Conservation (phyloP, 2,888 invertebrate genomes). For the Ariolimax columbianus region DNA sequence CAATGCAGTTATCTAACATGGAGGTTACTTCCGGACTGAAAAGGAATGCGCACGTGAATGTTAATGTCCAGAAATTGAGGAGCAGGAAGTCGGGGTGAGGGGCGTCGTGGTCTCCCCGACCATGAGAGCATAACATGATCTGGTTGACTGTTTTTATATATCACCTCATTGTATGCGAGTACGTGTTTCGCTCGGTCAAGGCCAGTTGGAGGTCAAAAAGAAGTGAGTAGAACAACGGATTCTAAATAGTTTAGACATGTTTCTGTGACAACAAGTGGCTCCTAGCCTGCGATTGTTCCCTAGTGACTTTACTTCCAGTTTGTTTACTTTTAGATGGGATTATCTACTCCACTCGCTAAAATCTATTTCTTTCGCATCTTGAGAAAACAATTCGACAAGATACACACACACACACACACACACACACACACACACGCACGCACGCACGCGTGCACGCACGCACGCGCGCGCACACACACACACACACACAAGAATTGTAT, state of each 20-base stretch:
- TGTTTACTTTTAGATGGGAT: too few relatives aligned
- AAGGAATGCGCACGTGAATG: neutral
- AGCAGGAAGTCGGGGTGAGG: neutral
- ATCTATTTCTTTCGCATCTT: too few relatives aligned
- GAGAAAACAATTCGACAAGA: too few relatives aligned
- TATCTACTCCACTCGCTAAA: too few relatives aligned
- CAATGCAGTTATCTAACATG: neutral
- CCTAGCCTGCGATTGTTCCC: too few relatives aligned
- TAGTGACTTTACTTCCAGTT: too few relatives aligned
- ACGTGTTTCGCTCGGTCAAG: slow-evolving; percentile 44
- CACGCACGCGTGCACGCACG: neutral
- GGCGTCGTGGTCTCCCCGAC: neutral
- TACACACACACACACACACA: neutral
- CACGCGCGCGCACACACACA: neutral
- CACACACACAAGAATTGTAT: neutral
- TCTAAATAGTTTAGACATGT: too few relatives aligned
- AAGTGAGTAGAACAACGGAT: slow-evolving; percentile 41
- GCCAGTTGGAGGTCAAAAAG: slow-evolving; percentile 46
- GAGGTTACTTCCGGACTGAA: neutral
- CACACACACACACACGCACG: slow-evolving; percentile 6
- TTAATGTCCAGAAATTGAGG: neutral
- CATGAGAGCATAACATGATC: slow-evolving; percentile 41
- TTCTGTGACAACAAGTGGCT: too few relatives aligned
- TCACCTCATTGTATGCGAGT: slow-evolving; percentile 48
- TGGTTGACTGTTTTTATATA: slow-evolving; percentile 34